phyloP scores from a whole-genome alignment of 2,113 vertebrate genomes.

The Cyanistes caeruleus region DNA sequence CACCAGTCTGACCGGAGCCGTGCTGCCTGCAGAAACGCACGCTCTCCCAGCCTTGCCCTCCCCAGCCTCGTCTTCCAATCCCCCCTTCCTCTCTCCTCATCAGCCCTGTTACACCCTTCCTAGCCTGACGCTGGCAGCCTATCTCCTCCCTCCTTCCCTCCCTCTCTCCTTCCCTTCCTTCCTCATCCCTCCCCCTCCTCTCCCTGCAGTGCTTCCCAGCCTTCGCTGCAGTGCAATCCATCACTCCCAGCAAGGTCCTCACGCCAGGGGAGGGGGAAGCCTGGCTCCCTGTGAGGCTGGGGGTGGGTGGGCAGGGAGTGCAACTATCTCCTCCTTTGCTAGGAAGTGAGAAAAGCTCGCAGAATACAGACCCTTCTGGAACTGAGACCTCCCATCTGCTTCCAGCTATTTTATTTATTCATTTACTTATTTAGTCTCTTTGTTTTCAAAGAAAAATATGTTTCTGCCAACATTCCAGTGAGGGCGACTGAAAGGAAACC shows the following conservation, averaged over 20 bases:
- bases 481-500: slow-evolving; percentile 57
- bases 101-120: slow-evolving; percentile 37
- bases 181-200: slow-evolving; percentile 2
- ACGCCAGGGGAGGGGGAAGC: not conserved
- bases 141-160: slow-evolving; percentile 16
- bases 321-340: not conserved
- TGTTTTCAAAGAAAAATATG: slow-evolving; percentile 44
- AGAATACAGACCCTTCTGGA: slow-evolving; percentile 6
- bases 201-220: slow-evolving; percentile 54
- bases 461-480: slow-evolving; percentile 57
- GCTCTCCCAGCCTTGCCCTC: not conserved
- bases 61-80: not conserved
- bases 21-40: not conserved
- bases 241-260: slow-evolving; percentile 57
- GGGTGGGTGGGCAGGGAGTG: not conserved
- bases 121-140: slow-evolving; percentile 45
- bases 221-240: slow-evolving; percentile 73
- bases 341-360: not conserved
- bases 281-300: not conserved
- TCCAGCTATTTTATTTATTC: slow-evolving; percentile 43
- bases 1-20: not conserved
- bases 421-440: slow-evolving; percentile 48
- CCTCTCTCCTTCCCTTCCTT: slow-evolving; percentile 33
- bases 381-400: not conserved
- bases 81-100: not conserved